Conservation (phyloP, 2,113 vertebrate genomes). For the Prinia subflava region DNA sequence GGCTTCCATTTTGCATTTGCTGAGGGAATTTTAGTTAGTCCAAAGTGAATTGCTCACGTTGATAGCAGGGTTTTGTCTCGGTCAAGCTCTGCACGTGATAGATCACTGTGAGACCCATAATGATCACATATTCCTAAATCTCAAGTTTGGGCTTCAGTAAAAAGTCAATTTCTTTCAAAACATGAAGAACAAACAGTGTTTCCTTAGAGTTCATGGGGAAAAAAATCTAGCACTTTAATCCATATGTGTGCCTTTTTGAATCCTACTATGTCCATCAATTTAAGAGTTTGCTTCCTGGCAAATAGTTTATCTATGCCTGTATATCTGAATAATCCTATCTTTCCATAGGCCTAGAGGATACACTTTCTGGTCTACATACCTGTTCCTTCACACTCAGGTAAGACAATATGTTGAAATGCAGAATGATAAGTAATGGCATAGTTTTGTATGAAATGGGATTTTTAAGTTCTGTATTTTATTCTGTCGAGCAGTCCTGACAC, state of each 20-base stretch:
- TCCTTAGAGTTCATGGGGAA: not conserved
- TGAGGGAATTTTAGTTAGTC: not conserved
- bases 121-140: not conserved
- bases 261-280: not conserved
- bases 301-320: not conserved
- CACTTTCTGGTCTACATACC: not conserved
- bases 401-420: not conserved
- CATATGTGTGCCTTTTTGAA: not conserved
- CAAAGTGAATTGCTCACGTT: not conserved
- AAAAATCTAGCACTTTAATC: not conserved
- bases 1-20: not conserved
- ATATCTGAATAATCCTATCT: not conserved
- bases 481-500: not conserved
- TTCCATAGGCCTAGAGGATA: not conserved
- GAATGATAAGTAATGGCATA: not conserved
- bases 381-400: not conserved
- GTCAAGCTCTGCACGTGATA: not conserved
- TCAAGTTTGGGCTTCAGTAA: not conserved
- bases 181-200: not conserved
- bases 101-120: not conserved
- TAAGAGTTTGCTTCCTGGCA: not conserved
- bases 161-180: not conserved
- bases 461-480: constrained; percentile 25
- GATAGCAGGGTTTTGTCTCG: not conserved
- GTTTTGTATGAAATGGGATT: not conserved